Evolutionary conservation across 2,888 invertebrate species (phyloP).

Genomic region (Punctoribates punctum): DNA sequence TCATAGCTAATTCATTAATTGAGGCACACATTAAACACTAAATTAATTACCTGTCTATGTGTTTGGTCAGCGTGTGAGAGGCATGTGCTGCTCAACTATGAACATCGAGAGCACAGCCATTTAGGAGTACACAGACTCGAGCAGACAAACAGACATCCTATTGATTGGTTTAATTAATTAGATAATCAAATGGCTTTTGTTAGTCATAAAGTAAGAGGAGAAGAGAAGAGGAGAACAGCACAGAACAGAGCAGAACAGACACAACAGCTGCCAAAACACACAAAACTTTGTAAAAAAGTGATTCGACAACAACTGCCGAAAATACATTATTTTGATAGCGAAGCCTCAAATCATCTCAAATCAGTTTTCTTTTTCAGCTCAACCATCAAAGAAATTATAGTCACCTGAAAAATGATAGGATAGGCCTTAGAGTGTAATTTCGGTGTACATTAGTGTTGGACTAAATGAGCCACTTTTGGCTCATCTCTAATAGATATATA

Average conservation of each 20-base stretch:
- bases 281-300: slow-evolving; percentile 20
- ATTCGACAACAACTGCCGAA: slow-evolving; percentile 26
- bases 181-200: slow-evolving; percentile 3
- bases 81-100: background rate
- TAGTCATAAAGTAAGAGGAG: background rate
- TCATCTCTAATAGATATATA: slow-evolving; percentile 33
- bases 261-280: slow-evolving; percentile 28
- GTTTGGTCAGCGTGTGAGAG: background rate
- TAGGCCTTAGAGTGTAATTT: slow-evolving; percentile 11
- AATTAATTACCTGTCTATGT: slow-evolving; percentile 4
- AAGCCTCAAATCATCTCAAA: background rate
- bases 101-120: background rate
- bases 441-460: slow-evolving; percentile 16
- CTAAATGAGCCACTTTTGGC: slow-evolving; percentile 25
- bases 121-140: background rate
- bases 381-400: slow-evolving; percentile 35
- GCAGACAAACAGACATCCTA: background rate
- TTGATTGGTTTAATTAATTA: slow-evolving; percentile 25
- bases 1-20: background rate
- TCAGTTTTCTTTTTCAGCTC: background rate
- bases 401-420: slow-evolving; percentile 33
- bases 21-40: background rate
- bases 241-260: background rate
- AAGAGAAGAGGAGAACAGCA: too few relatives aligned
- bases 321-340: slow-evolving; percentile 24